phyloP scores from a whole-genome alignment of 2,888 invertebrate genomes.

The Trissolcus brochymenae region DNA sequence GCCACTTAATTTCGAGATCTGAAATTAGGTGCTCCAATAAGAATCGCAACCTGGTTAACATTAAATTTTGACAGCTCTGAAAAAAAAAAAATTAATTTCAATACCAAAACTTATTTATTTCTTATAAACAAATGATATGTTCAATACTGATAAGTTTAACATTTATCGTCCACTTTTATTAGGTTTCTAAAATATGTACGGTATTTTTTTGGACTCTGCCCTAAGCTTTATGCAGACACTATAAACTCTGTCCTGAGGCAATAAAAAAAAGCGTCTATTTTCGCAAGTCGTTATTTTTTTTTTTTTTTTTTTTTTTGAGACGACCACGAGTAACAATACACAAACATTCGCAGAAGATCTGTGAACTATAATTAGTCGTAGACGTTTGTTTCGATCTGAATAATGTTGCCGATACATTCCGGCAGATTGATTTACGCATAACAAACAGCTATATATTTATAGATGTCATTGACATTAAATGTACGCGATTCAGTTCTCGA shows the following conservation, averaged over 20 bases:
- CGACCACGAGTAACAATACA: slow-evolving; percentile 7
- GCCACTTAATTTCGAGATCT: too few relatives aligned
- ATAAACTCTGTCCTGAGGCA: slow-evolving; percentile 59
- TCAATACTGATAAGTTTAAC: too few relatives aligned
- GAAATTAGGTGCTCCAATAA: too few relatives aligned
- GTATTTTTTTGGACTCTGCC: too few relatives aligned
- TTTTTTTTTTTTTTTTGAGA: too few relatives aligned
- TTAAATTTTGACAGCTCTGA: too few relatives aligned
- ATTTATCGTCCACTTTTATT: too few relatives aligned
- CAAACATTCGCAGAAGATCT: neutral
- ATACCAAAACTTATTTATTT: too few relatives aligned
- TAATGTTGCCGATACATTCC: slow-evolving; percentile 5
- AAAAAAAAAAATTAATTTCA: too few relatives aligned
- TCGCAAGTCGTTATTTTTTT: slow-evolving; percentile 5
- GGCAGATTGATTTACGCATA: slow-evolving; percentile 28
- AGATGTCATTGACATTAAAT: slow-evolving; percentile 69
- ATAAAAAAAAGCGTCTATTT: slow-evolving; percentile 18
- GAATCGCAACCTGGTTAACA: too few relatives aligned
- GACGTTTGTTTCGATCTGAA: slow-evolving; percentile 4
- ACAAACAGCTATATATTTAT: slow-evolving; percentile 63
- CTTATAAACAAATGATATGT: too few relatives aligned
- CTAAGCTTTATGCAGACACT: slow-evolving; percentile 29
- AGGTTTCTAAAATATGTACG: too few relatives aligned
- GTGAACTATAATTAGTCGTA: slow-evolving; percentile 10
- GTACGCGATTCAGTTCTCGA: slow-evolving; percentile 57